These are phyloP conservation scores for Aphodius granarius DNA, from an alignment of 2,888 invertebrate genomes.

Conservation along the genomic window DNA sequence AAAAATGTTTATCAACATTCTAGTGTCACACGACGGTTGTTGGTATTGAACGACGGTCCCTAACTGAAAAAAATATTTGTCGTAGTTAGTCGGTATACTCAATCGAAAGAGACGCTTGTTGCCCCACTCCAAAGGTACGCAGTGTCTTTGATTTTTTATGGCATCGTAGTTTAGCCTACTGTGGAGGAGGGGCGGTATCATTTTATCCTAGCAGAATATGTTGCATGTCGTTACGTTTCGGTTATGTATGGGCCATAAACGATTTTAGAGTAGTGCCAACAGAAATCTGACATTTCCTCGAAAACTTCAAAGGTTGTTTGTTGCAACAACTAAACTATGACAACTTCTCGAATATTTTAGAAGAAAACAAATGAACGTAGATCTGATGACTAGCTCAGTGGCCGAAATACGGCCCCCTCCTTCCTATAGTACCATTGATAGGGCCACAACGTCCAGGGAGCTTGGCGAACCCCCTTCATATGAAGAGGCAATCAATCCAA, in stretches of 20 bases:
- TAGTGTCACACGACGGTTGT: neutral
- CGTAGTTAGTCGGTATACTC: too few species aligned
- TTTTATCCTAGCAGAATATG: too few species aligned
- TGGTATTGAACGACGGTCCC: neutral
- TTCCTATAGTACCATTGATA: conserved; percentile 37
- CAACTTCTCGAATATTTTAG: neutral
- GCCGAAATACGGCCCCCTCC: conserved; percentile 37
- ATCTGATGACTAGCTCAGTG: conserved; percentile 35
- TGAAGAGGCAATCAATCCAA: conserved; percentile 64
- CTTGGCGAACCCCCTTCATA: conserved; percentile 63
- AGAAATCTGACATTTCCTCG: neutral
- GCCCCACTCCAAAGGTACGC: too few species aligned
- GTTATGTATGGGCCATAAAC: too few species aligned
- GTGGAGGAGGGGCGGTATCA: too few species aligned
- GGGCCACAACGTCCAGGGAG: conserved; percentile 39
- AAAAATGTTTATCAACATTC: neutral
- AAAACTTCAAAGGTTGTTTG: neutral
- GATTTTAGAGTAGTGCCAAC: neutral
- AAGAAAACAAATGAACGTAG: conserved; percentile 1
- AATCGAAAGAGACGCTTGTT: too few species aligned
- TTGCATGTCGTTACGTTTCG: too few species aligned
- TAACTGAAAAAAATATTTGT: neutral
- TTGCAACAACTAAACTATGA: neutral
- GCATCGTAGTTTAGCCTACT: too few species aligned
- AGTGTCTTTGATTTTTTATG: too few species aligned